Base-by-base conservation (phyloP, 2,113 vertebrate genomes). In the Anseranas semipalmata region DNA sequence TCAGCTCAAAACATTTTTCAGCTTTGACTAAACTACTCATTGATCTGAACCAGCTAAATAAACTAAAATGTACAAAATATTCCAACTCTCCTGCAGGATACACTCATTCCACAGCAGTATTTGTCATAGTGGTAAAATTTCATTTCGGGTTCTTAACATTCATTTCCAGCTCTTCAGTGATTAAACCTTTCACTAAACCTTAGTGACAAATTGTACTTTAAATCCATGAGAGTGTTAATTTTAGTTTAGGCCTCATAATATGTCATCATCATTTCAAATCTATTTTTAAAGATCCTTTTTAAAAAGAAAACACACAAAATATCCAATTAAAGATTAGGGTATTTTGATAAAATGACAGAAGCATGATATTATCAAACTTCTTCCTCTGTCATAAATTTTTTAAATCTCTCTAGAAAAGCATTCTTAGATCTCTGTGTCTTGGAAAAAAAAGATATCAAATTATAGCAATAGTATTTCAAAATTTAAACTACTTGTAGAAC, bases 21-120 rank as follows among this genome's bases (percentile, higher is more conserved):
- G 1, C 50, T 92, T 53, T 58, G 45, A 43, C 33, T 62, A 15
- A 84, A 41, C 8, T 22, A 65, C 4, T 58, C 35, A 66, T 9
- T 70, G 55, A 63, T 15, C 55, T 37, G 6, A 92, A 30, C 1
- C 2, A 53, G 33, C 10, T 48, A 12, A 91, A 66, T 37, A 75
- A 91, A 86, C 7, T 8, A 48, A 83, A 79, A 59, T 12, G 10
- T 41, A 39, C 15, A 37, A 80, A 84, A 55, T n/a, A 65, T 6
- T 86, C 9, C 39, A 6, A 32, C 77, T 32, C 9, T 66, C 52
- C 62, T 43, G 28, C 24, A 56, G 33, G 37, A 75, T 4, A 2
- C 43, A 60, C 33, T 76, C 0, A 0, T 9, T 52, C 10, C 48
- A 77, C 45, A 80, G 48, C 21, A 37, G 14, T 5, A 15, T 37